Conservation (phyloP, 2,888 invertebrate species). For the Hirtodrosophila histrioides region DNA sequence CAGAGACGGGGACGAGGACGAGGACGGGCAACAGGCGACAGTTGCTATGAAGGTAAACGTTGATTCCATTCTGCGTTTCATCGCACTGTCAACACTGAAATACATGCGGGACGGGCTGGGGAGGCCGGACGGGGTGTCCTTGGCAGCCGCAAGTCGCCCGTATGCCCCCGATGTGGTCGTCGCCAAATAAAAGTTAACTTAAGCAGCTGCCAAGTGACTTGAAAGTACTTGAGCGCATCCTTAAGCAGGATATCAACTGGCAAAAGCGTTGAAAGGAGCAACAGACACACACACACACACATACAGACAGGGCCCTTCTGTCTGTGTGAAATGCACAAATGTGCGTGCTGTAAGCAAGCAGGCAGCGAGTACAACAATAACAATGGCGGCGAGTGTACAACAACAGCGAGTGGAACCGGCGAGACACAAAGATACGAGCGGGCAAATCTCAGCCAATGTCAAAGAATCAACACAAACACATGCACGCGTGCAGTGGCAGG, state of each 20-base stretch:
- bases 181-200: constrained; percentile 71
- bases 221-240: constrained; percentile 81
- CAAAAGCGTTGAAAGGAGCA: constrained; percentile 73
- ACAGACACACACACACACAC: constrained; percentile 18
- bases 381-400: constrained; percentile 10
- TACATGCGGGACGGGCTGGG: constrained; percentile 14
- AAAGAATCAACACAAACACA: constrained; percentile 35
- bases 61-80: constrained; percentile 48
- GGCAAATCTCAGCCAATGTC: constrained; percentile 69
- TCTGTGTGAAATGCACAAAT: constrained; percentile 40
- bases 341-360: constrained; percentile 23
- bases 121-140: constrained; percentile 13
- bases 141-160: background rate
- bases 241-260: constrained; percentile 81
- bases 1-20: background rate
- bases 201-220: constrained; percentile 80
- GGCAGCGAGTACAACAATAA: constrained; percentile 17
- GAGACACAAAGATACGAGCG: constrained; percentile 9
- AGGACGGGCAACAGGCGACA: too few relatives aligned
- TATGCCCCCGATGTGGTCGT: constrained; percentile 7
- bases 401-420: background rate
- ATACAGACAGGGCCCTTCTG: background rate
- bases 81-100: constrained; percentile 59
- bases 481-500: constrained; percentile 1
- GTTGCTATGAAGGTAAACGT: constrained; percentile 32